Evolutionary conservation across 2,888 invertebrate genomes (phyloP).

Genomic region (Exephanes ischioxanthus): DNA sequence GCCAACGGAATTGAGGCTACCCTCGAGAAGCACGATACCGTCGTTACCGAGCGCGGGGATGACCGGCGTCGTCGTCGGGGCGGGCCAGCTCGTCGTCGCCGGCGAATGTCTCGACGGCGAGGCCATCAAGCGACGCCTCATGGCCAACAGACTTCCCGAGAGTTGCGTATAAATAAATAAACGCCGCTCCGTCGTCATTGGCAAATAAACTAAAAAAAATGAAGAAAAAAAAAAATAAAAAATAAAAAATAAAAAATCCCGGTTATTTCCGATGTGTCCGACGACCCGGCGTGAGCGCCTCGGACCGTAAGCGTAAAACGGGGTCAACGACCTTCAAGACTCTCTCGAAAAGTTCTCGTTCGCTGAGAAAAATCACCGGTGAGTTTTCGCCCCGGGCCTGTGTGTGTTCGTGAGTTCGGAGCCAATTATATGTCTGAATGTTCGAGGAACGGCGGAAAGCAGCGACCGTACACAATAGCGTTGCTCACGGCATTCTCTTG

Average conservation of each 20-base stretch:
- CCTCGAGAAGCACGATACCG: conserved; percentile 81
- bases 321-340: conserved; percentile 32
- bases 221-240: conserved; percentile 16
- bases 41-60: conserved; percentile 74
- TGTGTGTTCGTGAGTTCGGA: conserved; percentile 2
- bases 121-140: conserved; percentile 94
- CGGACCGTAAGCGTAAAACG: conserved; percentile 14
- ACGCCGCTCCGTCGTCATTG: not conserved
- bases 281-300: not conserved
- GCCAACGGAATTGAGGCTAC: conserved; percentile 83
- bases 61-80: conserved; percentile 76
- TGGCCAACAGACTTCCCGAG: conserved; percentile 94
- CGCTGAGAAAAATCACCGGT: conserved; percentile 16
- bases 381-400: conserved; percentile 7
- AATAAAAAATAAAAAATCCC: not conserved
- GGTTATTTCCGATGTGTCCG: not conserved
- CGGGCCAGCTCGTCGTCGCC: conserved; percentile 81
- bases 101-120: conserved; percentile 90
- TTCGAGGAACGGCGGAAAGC: conserved; percentile 10
- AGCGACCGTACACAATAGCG: conserved; percentile 14
- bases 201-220: conserved; percentile 2
- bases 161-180: conserved; percentile 91
- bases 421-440: conserved; percentile 37
- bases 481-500: conserved; percentile 17
- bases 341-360: too few relatives aligned